phyloP scores from a whole-genome alignment of 37 sponge, comb jelly and placozoan species.

The Oopsacas minuta region DNA sequence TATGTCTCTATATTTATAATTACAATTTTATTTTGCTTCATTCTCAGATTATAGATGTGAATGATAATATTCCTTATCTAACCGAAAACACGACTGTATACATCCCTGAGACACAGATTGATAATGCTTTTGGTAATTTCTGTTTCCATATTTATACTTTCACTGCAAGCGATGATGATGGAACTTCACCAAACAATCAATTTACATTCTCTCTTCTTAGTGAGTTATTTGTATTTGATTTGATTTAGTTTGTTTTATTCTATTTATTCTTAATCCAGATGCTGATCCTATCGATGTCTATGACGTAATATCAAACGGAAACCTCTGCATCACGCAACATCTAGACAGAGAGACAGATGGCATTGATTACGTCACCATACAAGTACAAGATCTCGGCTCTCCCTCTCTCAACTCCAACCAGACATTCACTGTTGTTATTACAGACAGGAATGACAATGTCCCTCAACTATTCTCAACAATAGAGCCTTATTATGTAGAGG shows the following conservation, averaged over 20 bases:
- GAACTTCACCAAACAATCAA: neutral
- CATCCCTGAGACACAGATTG: neutral
- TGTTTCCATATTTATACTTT: neutral
- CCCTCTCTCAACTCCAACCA: neutral
- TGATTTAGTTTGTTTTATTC: neutral
- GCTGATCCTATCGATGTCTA: neutral
- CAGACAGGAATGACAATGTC: slow-evolving; percentile 9
- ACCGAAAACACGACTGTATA: neutral
- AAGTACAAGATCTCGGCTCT: neutral
- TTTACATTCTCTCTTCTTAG: neutral
- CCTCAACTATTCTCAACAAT: neutral
- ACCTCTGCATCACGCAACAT: neutral
- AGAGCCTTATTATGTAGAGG: neutral
- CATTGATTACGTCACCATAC: neutral
- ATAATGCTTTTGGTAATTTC: neutral
- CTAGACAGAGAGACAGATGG: neutral
- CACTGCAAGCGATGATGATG: neutral
- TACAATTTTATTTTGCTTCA: neutral
- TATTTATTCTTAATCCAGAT: neutral
- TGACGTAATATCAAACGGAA: neutral
- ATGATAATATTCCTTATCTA: neutral
- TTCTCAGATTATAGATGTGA: slow-evolving; percentile 1
- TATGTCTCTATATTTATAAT: too few species aligned
- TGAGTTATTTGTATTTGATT: neutral
- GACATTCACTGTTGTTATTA: neutral